Conservation (phyloP, 1,140 invertebrate genomes). For the Gonatopus flavifemur region DNA sequence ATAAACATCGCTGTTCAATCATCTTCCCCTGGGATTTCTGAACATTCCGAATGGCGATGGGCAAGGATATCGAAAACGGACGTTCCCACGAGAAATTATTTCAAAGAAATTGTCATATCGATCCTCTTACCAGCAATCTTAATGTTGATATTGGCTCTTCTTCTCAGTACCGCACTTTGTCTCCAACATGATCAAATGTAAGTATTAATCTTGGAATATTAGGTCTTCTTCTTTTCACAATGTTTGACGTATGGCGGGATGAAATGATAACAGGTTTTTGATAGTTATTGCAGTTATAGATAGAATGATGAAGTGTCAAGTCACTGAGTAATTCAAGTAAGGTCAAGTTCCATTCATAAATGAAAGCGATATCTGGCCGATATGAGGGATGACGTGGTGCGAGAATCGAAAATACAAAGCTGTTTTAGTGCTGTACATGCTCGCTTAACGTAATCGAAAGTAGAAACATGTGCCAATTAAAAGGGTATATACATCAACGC, state of each 20-base stretch:
- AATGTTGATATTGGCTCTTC: conserved; percentile 66
- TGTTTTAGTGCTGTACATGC: no score
- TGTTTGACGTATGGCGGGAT: conserved; percentile 1
- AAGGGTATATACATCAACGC: no score
- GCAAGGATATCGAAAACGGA: conserved; percentile 60
- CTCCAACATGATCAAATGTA: conserved; percentile 78
- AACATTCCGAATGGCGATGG: conserved; percentile 58
- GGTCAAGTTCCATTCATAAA: conserved; percentile 34
- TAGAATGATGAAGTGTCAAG: no score
- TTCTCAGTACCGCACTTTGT: conserved; percentile 74
- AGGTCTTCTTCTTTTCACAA: background rate
- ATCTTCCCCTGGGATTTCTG: conserved; percentile 43
- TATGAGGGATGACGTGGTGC: conserved; percentile 1
- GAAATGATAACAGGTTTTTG: no score
- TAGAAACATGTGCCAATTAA: no score
- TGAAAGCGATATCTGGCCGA: conserved; percentile 18
- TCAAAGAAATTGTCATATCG: conserved; percentile 70
- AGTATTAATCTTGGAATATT: conserved; percentile 63
- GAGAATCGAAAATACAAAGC: conserved; percentile 14
- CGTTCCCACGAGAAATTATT: conserved; percentile 71
- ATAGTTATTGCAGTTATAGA: no score
- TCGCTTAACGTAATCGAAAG: conserved; percentile 2
- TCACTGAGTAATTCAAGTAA: no score
- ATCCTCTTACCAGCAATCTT: conserved; percentile 71
- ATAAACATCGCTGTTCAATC: conserved; percentile 48